A percentile compares a stretch with the other conserved stretches of the same genome.
Conservation (phyloP, 1,140 invertebrate species). For the Euwallacea similis region DNA sequence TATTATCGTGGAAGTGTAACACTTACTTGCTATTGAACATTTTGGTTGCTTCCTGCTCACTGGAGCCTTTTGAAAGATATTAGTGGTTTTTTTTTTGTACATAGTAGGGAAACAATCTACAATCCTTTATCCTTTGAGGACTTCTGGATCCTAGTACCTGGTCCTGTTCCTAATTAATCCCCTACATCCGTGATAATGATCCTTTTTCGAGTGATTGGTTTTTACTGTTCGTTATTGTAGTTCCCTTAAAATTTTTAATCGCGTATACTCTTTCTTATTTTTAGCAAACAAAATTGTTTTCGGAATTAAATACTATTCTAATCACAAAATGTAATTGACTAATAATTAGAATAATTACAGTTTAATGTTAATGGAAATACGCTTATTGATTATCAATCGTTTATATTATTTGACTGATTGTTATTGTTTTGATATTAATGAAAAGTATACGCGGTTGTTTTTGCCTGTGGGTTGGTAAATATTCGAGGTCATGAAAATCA, state of each 20-base stretch:
- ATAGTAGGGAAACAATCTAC: conserved; percentile 28
- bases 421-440: no score
- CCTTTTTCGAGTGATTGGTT: conserved; percentile 41
- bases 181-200: conserved; percentile 33
- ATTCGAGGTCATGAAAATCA: conserved; percentile 8
- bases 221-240: conserved; percentile 21
- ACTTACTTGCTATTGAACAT: no score
- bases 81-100: conserved; percentile 10
- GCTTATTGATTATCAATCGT: no score
- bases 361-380: no score
- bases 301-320: not conserved
- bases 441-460: conserved; percentile 23
- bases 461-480: conserved; percentile 25
- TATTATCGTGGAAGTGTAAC: no score
- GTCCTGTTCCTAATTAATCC: conserved; percentile 41
- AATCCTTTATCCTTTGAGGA: conserved; percentile 47
- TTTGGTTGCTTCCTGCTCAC: no score
- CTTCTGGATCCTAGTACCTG: conserved; percentile 48
- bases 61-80: no score
- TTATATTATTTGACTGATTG: no score
- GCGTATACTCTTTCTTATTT: conserved; percentile 15
- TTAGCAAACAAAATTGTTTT: not conserved
- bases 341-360: no score
- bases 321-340: no score
- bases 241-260: conserved; percentile 26